These are phyloP conservation scores for Alsophila aescularia DNA, from an alignment of 2,888 invertebrate genomes.

Conservation along the genomic window DNA sequence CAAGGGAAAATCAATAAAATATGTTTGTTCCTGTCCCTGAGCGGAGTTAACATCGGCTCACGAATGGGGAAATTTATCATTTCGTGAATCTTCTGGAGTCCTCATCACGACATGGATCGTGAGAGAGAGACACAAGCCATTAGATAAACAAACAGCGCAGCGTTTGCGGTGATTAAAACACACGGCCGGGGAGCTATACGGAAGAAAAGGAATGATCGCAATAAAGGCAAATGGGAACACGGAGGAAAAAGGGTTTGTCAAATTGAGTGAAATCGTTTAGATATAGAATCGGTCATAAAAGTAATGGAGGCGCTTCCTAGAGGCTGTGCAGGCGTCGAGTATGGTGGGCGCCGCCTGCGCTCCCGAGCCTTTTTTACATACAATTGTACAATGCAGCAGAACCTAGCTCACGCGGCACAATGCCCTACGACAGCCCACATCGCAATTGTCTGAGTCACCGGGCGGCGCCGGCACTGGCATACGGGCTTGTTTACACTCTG, in stretches of 20 bases:
- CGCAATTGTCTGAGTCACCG: constrained; percentile 77
- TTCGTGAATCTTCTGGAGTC: constrained; percentile 72
- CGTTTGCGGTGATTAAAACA: constrained; percentile 34
- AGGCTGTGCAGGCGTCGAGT: constrained; percentile 49
- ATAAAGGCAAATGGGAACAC: constrained; percentile 15
- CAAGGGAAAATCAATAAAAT: constrained; percentile 30
- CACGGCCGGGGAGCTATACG: constrained; percentile 28
- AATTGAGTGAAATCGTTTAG: constrained; percentile 24
- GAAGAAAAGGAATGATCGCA: constrained; percentile 9
- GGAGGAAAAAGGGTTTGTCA: constrained; percentile 20
- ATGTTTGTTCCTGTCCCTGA: constrained; percentile 28
- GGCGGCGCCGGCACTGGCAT: constrained; percentile 62
- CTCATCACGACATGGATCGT: constrained; percentile 68
- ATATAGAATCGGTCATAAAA: constrained; percentile 25
- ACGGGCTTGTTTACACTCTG: constrained; percentile 75
- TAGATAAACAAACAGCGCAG: constrained; percentile 51
- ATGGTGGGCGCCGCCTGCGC: constrained; percentile 72
- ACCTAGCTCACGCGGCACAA: constrained; percentile 48
- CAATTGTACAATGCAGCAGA: constrained; percentile 70
- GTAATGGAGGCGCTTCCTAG: constrained; percentile 59
- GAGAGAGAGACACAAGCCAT: constrained; percentile 51
- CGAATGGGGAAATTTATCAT: constrained; percentile 62
- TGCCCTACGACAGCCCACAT: constrained; percentile 71
- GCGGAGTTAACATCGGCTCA: constrained; percentile 50
- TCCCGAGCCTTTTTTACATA: constrained; percentile 80